Evolutionary conservation across 2,888 invertebrate species (phyloP), one percentile per base, ranked within the genome.

Genomic region (Emesis russula): DNA sequence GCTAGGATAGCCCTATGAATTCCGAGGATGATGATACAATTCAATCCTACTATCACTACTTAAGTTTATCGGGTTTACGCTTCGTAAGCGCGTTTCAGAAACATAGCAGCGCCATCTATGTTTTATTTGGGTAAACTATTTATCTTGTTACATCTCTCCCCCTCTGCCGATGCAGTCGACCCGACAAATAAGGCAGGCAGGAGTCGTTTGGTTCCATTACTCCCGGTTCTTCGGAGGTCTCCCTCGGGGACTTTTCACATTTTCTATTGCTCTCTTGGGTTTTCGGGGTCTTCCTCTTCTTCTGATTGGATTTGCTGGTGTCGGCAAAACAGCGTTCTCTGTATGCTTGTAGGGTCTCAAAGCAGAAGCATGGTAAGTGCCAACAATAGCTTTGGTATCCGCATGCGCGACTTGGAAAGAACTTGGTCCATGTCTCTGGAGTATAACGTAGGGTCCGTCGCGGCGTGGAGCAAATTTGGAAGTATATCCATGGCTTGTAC

Each of bases 401-500:
- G 53, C 18, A 63, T 71, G 77, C 6, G 71, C 77, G 13, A 91
- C 33, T 68, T 82, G n/a, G 63, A 75, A 91, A 18, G 88, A 87
- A 53, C 75, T 63, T 11, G 91, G 89, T 4, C 87, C 87, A 63
- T 89, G 81, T 38, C 44, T 15, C n/a, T 66, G 68, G 15, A 48
- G 53, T 18, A 91, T 88, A 0, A 76, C 31, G 53, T 96, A 96
- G 0, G 95, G 96, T n/a, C 96, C 96, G 91, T 96, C 96, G 6
- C 96, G 82, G 78, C 94, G 90, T 5, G 96, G 95, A 11, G 92
- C 91, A 79, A 96, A 94, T 79, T 96, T 96, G 2, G 95, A 73
- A 41, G 74, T 88, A 73, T 38, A 53, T 7, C 90, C 86, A 79
- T 86, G 68, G 31, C 44, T 58, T 33, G 80, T 70, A 3, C 85